These are phyloP conservation scores for Macrostomum lignano DNA, from an alignment of 1,140 invertebrate species.

Conservation along the genomic window DNA sequence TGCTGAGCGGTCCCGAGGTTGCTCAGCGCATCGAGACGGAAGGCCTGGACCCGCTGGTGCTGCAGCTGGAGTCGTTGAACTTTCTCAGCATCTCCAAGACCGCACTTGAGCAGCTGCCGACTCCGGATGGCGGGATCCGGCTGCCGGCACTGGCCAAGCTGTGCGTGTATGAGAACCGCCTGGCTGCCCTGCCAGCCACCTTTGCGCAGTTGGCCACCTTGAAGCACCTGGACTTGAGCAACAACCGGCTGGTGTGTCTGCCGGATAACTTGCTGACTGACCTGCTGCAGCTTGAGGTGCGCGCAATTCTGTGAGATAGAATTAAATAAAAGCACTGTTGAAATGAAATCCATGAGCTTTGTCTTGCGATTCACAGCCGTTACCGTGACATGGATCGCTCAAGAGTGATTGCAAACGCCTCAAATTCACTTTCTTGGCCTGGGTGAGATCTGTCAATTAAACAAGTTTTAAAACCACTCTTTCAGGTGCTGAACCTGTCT, in stretches of 20 bases:
- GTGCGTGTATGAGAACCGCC: slow-evolving; percentile 38
- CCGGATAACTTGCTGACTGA: slow-evolving; percentile 36
- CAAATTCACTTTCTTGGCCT: too few species aligned
- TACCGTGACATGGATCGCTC: too few species aligned
- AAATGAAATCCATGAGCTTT: slow-evolving; percentile 37
- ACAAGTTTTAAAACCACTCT: too few species aligned
- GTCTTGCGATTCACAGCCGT: too few species aligned
- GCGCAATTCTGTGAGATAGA: slow-evolving; percentile 33
- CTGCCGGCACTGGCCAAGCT: slow-evolving; percentile 34
- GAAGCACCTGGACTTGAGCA: slow-evolving; percentile 39
- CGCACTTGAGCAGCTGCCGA: slow-evolving; percentile 22
- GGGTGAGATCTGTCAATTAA: too few species aligned
- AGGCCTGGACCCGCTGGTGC: slow-evolving; percentile 36
- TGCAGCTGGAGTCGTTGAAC: slow-evolving; percentile 23
- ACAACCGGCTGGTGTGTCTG: slow-evolving; percentile 35
- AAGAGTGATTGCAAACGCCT: too few species aligned
- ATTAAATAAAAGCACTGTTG: slow-evolving; percentile 36
- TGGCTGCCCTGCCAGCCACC: slow-evolving; percentile 33
- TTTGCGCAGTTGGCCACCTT: slow-evolving; percentile 37
- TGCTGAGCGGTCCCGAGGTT: slow-evolving; percentile 36
- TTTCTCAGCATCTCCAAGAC: slow-evolving; percentile 35
- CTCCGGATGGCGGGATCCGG: slow-evolving; percentile 34
- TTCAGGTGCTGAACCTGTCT: too few species aligned
- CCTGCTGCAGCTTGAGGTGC: slow-evolving; percentile 39
- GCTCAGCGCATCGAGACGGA: slow-evolving; percentile 35